Conservation (phyloP, 2,888 invertebrate species). For the Noctua janthe region DNA sequence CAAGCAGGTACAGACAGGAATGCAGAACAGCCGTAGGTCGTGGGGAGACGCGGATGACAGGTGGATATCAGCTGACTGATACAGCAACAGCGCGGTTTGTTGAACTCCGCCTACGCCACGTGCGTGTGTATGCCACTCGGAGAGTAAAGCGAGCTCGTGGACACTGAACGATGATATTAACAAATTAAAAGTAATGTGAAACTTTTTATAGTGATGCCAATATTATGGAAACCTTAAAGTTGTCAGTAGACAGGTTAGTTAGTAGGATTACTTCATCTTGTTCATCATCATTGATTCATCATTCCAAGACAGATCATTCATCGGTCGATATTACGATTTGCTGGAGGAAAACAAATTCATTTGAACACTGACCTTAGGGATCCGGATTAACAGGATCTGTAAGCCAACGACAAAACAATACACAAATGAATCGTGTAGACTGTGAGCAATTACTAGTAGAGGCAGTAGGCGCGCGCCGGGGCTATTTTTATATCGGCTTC, state of each 20-base stretch:
- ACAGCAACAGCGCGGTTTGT: conserved; percentile 21
- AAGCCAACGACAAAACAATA: conserved; percentile 1
- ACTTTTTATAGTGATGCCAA: neutral
- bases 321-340: neutral
- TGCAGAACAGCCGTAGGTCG: conserved; percentile 14
- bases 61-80: conserved; percentile 37
- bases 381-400: neutral
- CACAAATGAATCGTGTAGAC: conserved; percentile 16
- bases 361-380: neutral
- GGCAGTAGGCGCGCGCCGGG: conserved; percentile 33
- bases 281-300: neutral
- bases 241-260: neutral
- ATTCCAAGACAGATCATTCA: too few relatives aligned
- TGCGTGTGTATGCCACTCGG: neutral
- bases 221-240: neutral
- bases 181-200: neutral
- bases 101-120: conserved; percentile 48
- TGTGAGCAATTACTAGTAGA: conserved; percentile 21
- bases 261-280: neutral
- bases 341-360: neutral
- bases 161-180: neutral
- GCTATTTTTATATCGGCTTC: conserved; percentile 48
- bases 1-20: conserved; percentile 19
- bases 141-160: neutral
- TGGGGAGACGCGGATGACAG: conserved; percentile 19